Base-by-base conservation (phyloP, 2,113 vertebrate species). In the Canis aureus region DNA sequence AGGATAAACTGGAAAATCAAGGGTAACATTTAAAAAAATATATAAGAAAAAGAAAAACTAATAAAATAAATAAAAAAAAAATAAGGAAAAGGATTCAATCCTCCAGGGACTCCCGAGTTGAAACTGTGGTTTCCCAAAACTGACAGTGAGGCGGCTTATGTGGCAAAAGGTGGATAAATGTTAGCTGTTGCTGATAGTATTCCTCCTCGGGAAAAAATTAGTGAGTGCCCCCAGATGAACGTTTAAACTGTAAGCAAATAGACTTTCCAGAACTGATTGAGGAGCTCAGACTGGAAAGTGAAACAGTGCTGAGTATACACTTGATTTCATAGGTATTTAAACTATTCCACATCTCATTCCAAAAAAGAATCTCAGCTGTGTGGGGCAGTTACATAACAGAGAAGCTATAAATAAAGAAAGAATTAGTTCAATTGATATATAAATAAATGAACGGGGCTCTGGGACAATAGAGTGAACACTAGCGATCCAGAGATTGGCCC, bases 341-440 rank as follows among this genome's bases (percentile, higher is more conserved):
- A 96, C 60, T 78, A 95, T 94, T 96, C 91, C 89, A 55, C 93
- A 78, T 88, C 55, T 97, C 81, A 81, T 89, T 96, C 69, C 89
- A 85, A 57, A 97, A 97, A 95, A 91, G 90, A 53, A 79, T 90
- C 93, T 96, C 89, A 25, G 43, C 81, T 96, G 89, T 94, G 69
- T 91, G 85, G 96, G 86, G 51, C 97, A 95, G 78, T 97, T 96
- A 91, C 85, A 94, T 94, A 98, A 97, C 64, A 84, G 83, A 51
- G 60, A 83, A 35, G 71, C 89, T 95, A 96, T 84, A 97, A 95
- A 97, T 78, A 97, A 90, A 91, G 73, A 57, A 12, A 85, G 89
- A 96, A 95, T 95, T 92, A 96, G 93, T 96, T 91, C 81, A 89
- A 96, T 97, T 13, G 64, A 92, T 97, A 88, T 74, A 89, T 96